A percentile compares a stretch with the other conserved stretches of the same genome.
phyloP scores from a whole-genome alignment of 2,113 vertebrate genomes.

The Balaeniceps rex region DNA sequence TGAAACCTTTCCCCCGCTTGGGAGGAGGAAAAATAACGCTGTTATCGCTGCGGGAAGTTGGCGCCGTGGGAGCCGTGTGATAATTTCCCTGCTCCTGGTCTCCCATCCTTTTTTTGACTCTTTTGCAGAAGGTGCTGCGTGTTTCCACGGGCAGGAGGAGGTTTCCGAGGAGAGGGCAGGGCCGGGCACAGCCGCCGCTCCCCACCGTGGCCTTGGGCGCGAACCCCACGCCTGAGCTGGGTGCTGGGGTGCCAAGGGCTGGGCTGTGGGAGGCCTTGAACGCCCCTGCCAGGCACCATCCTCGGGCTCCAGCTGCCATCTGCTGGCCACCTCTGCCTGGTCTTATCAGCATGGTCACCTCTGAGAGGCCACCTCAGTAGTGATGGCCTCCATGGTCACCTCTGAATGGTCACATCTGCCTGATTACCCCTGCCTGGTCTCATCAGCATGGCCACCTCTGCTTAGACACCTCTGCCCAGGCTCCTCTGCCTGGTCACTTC shows the following conservation, averaged over 20 bases:
- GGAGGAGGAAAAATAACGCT: neutral
- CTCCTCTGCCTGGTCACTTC: too few species aligned
- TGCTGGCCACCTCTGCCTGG: neutral
- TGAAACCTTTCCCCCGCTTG: neutral
- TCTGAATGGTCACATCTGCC: neutral
- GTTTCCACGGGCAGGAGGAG: neutral
- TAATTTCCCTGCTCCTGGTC: neutral
- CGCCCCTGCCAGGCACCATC: rapidly evolving
- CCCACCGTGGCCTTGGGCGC: rapidly evolving
- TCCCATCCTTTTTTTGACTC: neutral
- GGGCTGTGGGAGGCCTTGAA: neutral
- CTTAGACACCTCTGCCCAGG: neutral
- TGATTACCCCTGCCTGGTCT: too few species aligned
- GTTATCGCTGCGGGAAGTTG: neutral
- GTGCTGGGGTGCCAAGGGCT: neutral
- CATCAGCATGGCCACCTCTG: neutral
- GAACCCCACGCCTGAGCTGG: neutral
- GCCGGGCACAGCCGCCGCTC: neutral
- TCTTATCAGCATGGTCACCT: too few species aligned
- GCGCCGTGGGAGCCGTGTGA: neutral
- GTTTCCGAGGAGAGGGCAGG: neutral
- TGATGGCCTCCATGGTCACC: too few species aligned
- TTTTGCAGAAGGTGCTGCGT: rapidly evolving
- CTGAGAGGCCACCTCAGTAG: neutral
- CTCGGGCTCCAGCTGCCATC: neutral